A percentile compares a stretch with the other conserved stretches of the same genome.
These are phyloP conservation scores for Atta texana DNA, from an alignment of 1,140 invertebrate genomes.

Conservation along the genomic window DNA sequence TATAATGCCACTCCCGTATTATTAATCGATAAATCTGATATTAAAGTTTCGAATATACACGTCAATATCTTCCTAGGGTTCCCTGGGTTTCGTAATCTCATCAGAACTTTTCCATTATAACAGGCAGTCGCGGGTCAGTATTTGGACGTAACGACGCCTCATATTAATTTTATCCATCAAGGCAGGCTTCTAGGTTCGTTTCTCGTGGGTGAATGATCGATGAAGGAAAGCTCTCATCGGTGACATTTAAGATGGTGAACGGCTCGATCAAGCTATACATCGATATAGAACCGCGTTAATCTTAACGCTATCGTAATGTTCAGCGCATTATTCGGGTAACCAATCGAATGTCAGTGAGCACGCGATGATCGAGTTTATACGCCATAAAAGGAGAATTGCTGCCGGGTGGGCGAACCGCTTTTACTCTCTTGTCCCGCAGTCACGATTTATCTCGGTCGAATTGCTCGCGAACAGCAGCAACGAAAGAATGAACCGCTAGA, in stretches of 20 bases:
- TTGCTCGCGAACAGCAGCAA: not conserved
- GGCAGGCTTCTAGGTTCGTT: slow-evolving; percentile 9
- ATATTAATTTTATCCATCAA: slow-evolving; percentile 46
- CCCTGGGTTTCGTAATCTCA: slow-evolving; percentile 13
- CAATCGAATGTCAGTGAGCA: slow-evolving; percentile 75
- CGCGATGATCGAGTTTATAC: slow-evolving; percentile 73
- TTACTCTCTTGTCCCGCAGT: not conserved
- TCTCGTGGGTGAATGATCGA: slow-evolving; percentile 22
- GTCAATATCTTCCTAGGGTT: slow-evolving; percentile 8
- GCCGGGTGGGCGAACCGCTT: not conserved
- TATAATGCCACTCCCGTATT: not conserved
- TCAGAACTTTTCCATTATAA: slow-evolving; percentile 52
- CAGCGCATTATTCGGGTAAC: slow-evolving; percentile 67
- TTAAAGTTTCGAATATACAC: slow-evolving; percentile 50
- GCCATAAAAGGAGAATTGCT: slow-evolving; percentile 77
- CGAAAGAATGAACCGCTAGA: not conserved
- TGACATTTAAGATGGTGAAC: not conserved
- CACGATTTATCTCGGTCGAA: slow-evolving; percentile 47
- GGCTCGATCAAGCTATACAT: slow-evolving; percentile 4
- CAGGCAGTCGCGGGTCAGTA: slow-evolving; percentile 35
- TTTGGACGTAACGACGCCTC: slow-evolving; percentile 45
- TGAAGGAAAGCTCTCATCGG: slow-evolving; percentile 28
- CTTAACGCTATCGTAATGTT: slow-evolving; percentile 68
- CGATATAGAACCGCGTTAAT: slow-evolving; percentile 69
- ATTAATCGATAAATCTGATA: slow-evolving; percentile 48